These are phyloP conservation scores for Montipora capitata DNA, from an alignment of 92 coral and sea anemone genomes.

Conservation along the genomic window DNA sequence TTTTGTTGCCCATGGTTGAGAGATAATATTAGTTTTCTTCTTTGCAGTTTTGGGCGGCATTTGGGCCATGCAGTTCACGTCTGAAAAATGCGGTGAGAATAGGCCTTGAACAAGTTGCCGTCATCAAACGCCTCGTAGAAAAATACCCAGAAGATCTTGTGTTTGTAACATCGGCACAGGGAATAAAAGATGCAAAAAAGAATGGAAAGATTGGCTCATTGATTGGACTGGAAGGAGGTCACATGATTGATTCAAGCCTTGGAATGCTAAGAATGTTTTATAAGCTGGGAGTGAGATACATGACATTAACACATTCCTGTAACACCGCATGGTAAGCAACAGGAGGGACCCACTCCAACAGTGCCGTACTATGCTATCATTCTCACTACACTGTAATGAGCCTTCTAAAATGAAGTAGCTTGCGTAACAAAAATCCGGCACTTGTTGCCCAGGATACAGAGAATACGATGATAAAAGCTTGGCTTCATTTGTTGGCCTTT, in stretches of 20 bases:
- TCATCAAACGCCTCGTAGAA: conserved; percentile 74
- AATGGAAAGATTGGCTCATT: conserved; percentile 80
- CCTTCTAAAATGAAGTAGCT: too few species aligned
- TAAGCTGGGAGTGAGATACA: conserved; percentile 73
- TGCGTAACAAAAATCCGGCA: too few species aligned
- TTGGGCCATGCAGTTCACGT: conserved; percentile 58
- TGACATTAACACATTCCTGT: conserved; percentile 84
- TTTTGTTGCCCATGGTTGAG: too few species aligned
- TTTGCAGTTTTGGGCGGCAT: conserved; percentile 89
- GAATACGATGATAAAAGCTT: too few species aligned
- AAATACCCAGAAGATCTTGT: conserved; percentile 73
- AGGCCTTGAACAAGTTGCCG: conserved; percentile 83
- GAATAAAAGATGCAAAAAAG: conserved; percentile 76
- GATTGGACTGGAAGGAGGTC: conserved; percentile 93
- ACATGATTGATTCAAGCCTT: conserved; percentile 84
- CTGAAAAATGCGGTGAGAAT: conserved; percentile 77
- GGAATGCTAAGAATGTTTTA: conserved; percentile 85
- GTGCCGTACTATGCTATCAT: too few species aligned
- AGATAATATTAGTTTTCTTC: not conserved
- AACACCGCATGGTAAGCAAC: conserved; percentile 79
- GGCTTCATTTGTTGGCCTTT: too few species aligned
- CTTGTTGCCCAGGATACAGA: too few species aligned
- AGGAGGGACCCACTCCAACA: too few species aligned
- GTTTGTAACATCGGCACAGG: conserved; percentile 81
- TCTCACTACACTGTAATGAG: too few species aligned